These are phyloP conservation scores for Megalurothrips usitatus DNA, from an alignment of 2,888 invertebrate genomes.

Conservation along the genomic window DNA sequence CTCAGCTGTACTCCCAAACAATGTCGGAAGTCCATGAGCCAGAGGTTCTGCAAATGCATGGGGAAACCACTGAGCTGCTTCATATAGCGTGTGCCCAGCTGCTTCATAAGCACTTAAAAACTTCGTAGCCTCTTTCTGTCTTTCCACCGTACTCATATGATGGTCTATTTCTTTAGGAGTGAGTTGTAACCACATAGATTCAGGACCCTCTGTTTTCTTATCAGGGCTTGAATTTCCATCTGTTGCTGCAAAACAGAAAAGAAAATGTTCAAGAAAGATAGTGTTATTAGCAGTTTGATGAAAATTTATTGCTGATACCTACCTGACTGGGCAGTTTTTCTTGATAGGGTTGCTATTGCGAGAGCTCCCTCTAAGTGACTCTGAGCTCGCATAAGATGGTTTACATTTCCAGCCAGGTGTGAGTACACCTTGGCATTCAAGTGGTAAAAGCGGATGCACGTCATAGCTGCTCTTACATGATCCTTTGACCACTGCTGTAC, in stretches of 20 bases:
- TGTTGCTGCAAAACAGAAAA: no score
- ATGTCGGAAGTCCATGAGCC: conserved; percentile 55
- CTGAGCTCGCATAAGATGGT: conserved; percentile 56
- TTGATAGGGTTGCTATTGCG: neutral
- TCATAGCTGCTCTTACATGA: conserved; percentile 71
- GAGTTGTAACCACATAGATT: neutral
- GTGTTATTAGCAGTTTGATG: no score
- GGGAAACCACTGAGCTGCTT: conserved; percentile 39
- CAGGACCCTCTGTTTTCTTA: neutral
- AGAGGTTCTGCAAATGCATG: conserved; percentile 33
- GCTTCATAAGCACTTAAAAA: conserved; percentile 63
- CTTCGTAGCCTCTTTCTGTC: conserved; percentile 77
- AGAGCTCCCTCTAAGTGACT: conserved; percentile 59
- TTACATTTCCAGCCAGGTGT: conserved; percentile 53
- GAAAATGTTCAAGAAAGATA: no score
- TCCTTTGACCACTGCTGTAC: conserved; percentile 68
- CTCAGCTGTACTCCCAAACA: conserved; percentile 66
- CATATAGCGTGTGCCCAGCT: conserved; percentile 48
- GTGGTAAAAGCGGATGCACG: conserved; percentile 71
- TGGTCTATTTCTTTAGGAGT: conserved; percentile 43
- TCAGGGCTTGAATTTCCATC: no score
- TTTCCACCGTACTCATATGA: conserved; percentile 70
- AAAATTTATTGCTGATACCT: neutral
- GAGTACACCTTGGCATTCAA: conserved; percentile 55
- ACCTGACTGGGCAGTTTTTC: conserved; percentile 1